Percentiles rank a stretch among this genome's conserved stretches.
Evolutionary conservation across 2,888 invertebrate species (phyloP).

Genomic region (Rhagium mordax): DNA sequence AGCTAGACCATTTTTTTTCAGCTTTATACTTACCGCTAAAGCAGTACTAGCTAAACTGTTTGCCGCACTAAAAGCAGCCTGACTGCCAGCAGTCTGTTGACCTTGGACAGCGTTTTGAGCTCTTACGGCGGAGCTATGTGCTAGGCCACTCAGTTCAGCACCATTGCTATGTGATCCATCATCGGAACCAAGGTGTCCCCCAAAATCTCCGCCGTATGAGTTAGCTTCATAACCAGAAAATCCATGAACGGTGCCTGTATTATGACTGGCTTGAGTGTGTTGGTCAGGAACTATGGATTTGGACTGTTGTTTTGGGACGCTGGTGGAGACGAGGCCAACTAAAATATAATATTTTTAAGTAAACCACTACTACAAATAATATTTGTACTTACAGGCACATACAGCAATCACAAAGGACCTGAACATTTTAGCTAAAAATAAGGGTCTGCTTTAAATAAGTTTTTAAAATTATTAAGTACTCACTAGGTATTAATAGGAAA

Average conservation of each 20-base stretch:
- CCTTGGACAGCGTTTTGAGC: constrained; percentile 79
- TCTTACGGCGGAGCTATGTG: constrained; percentile 80
- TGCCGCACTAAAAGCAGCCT: constrained; percentile 83
- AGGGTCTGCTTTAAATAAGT: background rate
- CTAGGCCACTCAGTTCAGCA: constrained; percentile 78
- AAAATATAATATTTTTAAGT: background rate
- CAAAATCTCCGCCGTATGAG: no score
- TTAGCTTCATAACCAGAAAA: background rate
- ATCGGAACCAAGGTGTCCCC: background rate
- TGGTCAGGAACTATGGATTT: constrained; percentile 7
- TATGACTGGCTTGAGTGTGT: background rate
- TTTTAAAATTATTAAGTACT: background rate
- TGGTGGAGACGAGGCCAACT: constrained; percentile 1
- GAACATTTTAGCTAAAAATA: constrained; percentile 10
- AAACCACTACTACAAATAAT: background rate
- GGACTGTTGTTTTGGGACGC: background rate
- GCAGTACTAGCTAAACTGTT: constrained; percentile 82
- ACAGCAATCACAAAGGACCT: constrained; percentile 1
- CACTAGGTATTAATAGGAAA: background rate
- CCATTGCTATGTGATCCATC: constrained; percentile 64
- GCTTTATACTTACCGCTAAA: constrained; percentile 63
- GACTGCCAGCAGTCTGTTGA: constrained; percentile 81
- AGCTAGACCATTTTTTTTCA: no score
- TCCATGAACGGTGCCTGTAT: background rate
- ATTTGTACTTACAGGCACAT: constrained; percentile 1